phyloP scores from a whole-genome alignment of 2,113 vertebrate genomes.

The Sphyrna mokarran region DNA sequence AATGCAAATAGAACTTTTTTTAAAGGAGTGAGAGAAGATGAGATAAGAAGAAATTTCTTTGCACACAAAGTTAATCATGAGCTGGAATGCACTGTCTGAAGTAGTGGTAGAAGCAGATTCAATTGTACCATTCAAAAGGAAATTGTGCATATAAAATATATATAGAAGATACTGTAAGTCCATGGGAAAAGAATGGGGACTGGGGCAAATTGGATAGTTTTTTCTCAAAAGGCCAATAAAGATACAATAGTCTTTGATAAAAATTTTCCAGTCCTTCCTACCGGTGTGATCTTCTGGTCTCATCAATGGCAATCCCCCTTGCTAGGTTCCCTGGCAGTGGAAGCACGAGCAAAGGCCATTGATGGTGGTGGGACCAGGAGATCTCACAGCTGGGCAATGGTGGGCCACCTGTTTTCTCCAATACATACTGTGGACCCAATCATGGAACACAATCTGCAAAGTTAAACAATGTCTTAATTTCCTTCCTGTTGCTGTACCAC shows the following conservation, averaged over 20 bases:
- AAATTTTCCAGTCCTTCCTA: too few relatives aligned
- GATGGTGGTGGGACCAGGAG: too few relatives aligned
- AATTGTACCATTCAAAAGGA: neutral
- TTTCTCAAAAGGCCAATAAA: neutral
- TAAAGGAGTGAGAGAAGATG: neutral
- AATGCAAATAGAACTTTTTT: neutral
- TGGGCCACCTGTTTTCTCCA: too few relatives aligned
- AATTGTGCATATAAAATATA: neutral
- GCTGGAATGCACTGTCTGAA: neutral
- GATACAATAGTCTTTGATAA: neutral
- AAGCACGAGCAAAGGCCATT: too few relatives aligned
- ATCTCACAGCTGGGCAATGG: neutral
- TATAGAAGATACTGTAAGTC: neutral
- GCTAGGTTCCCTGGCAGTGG: too few relatives aligned
- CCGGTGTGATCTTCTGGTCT: too few relatives aligned
- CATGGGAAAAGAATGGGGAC: neutral
- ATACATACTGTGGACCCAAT: neutral
- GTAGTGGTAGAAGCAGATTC: neutral
- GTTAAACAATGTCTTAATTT: too few relatives aligned
- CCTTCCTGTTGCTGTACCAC: neutral
- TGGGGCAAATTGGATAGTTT: neutral
- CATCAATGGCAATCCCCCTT: too few relatives aligned
- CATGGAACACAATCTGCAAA: neutral
- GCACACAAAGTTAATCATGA: neutral
- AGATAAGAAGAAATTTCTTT: neutral